Evolutionary conservation across 2,888 invertebrate species (phyloP).

Genomic region (Brachyptera risi): DNA sequence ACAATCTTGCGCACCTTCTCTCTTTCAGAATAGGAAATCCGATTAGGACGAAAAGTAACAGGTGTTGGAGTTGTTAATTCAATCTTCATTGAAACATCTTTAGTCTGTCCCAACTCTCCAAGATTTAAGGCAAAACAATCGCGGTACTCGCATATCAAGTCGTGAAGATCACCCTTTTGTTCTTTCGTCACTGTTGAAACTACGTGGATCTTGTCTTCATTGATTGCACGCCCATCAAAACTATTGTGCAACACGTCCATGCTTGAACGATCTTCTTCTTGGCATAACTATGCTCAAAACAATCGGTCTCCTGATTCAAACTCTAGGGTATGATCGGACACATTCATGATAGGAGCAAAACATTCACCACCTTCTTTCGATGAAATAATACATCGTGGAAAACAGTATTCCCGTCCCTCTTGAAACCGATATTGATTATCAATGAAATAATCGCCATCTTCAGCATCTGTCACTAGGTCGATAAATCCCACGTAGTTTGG

Average conservation of each 20-base stretch:
- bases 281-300: neutral
- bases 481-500: no score
- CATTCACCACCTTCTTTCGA: no score
- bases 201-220: neutral
- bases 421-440: no score
- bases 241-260: neutral
- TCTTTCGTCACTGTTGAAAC: neutral
- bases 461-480: no score
- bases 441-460: no score
- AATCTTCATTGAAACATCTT: conserved; percentile 35
- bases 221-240: neutral
- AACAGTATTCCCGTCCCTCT: no score
- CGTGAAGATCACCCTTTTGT: neutral
- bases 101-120: neutral
- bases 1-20: conserved; percentile 34
- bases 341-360: neutral
- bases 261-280: neutral
- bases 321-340: neutral
- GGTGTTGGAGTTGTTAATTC: conserved; percentile 33
- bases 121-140: neutral
- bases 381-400: no score
- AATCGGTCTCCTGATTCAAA: neutral
- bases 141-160: neutral
- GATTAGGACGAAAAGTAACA: conserved; percentile 37
- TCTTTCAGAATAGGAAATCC: conserved; percentile 35